Base-by-base conservation (phyloP, 2,888 invertebrate genomes). In the Ophioninae sp. region DNA sequence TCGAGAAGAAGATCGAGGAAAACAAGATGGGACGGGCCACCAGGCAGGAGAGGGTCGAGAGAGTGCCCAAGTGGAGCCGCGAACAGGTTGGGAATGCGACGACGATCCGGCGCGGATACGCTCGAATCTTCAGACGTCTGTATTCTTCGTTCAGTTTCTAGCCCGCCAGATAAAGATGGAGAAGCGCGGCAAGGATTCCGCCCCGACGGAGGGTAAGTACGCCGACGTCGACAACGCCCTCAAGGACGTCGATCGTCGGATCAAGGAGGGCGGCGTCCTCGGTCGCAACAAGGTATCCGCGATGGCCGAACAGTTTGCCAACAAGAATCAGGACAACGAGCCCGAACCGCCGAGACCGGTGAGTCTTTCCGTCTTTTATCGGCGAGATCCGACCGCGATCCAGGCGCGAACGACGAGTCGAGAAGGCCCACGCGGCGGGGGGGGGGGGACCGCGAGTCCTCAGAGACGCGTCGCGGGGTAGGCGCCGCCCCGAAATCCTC, bases 11-110 rank as follows among this genome's bases (percentile, higher is more conserved):
- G 93, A 98, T 98, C 51, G 94, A 95, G 89, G 96, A 97, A 91
- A 97, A 96, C 90, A 95, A 95, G 89, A 94, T 95, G 91, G 96
- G 96, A 51, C 94, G 95, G 88, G 94, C 95, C 10, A 94, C 94
- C 81, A 93, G 94, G 9, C 94, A 95, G 68, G 96, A 97, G 89
- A 96, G 96, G 91, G 90, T 93, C 30, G 93, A 93, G 83, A 88
- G 91, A 72, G 98, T 98, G 75, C 98, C 98, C 10, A 97, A 97
- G 92, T 98, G 98, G 98, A 98, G 97, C 92, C 95, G 96, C 86
- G 97, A 97, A 91, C 97, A 97, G 93, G 95, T 95, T 86, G 85
- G 89, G 86, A 88, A 82, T 71, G 63, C n/a, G 76, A 64, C 72
- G 72, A 77, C 78, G 58, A 84, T 81, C 20, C 63, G 51, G 56